phyloP scores from a whole-genome alignment of 2,113 vertebrate genomes.

The Rhombomys opimus region DNA sequence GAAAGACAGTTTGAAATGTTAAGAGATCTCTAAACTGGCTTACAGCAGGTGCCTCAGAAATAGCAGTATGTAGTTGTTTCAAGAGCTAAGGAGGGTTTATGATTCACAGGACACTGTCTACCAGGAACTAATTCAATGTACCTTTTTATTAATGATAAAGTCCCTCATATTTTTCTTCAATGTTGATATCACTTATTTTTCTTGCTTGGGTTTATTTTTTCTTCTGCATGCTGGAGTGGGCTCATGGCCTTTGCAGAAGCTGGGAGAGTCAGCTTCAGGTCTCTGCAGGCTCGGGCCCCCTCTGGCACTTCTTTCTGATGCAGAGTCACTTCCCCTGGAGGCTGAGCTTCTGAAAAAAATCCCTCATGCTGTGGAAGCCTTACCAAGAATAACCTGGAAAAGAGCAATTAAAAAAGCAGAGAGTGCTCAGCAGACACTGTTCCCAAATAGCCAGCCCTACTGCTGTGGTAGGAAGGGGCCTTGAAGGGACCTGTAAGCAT shows the following conservation, averaged over 20 bases:
- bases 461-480: not conserved
- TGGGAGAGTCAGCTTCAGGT: not conserved
- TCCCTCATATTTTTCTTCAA: not conserved
- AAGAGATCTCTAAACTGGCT: not conserved
- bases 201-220: not conserved
- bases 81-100: not conserved
- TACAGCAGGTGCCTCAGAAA: not conserved
- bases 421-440: conserved; percentile 19
- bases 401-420: conserved; percentile 57
- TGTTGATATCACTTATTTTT: conserved; percentile 10
- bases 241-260: conserved; percentile 22
- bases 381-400: conserved; percentile 44
- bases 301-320: conserved; percentile 13
- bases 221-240: not conserved
- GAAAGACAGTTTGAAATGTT: not conserved
- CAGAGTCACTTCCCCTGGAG: conserved; percentile 47
- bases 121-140: conserved; percentile 37
- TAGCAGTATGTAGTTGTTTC: not conserved
- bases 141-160: not conserved
- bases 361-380: conserved; percentile 49
- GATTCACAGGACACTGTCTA: conserved; percentile 28
- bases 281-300: conserved; percentile 49
- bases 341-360: conserved; percentile 63
- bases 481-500: not conserved
- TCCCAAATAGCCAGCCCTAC: not conserved